These are phyloP conservation scores for Mesocentrotus franciscanus DNA, from an alignment of 53 echinoderm and acorn worm genomes.

Conservation along the genomic window DNA sequence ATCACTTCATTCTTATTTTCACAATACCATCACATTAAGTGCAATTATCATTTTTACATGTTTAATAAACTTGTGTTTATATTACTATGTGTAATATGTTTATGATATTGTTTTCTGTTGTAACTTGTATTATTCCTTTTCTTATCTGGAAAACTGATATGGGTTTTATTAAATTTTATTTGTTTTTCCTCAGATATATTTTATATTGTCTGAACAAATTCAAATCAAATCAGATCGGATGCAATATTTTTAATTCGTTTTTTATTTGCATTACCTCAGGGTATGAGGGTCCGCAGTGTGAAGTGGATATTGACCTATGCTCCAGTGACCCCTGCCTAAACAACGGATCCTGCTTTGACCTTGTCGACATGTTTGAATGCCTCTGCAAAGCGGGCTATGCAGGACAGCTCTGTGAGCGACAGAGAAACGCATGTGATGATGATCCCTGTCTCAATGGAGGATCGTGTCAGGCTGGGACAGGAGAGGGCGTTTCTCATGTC, in stretches of 20 bases:
- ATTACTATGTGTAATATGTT: no score
- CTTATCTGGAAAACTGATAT: no score
- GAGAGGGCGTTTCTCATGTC: background rate
- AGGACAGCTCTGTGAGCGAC: conserved; percentile 39
- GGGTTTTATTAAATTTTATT: no score
- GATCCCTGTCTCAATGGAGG: conserved; percentile 52
- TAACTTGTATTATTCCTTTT: no score
- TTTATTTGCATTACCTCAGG: background rate
- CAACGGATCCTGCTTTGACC: conserved; percentile 68
- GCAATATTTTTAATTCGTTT: background rate
- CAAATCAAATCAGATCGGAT: background rate
- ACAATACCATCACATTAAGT: background rate
- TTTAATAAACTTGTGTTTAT: no score
- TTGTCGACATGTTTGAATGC: conserved; percentile 37
- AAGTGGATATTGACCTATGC: conserved; percentile 76
- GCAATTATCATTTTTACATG: no score
- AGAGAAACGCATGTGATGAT: conserved; percentile 56
- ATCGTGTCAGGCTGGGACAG: background rate
- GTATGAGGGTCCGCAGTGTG: conserved; percentile 69
- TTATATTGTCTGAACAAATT: background rate
- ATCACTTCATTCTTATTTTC: background rate
- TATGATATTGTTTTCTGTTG: no score
- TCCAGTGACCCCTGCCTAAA: conserved; percentile 71
- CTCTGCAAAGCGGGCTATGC: conserved; percentile 41
- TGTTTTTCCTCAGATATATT: no score